phyloP scores from a whole-genome alignment of 2,113 vertebrate species.

The Xyliphius kryptos region DNA sequence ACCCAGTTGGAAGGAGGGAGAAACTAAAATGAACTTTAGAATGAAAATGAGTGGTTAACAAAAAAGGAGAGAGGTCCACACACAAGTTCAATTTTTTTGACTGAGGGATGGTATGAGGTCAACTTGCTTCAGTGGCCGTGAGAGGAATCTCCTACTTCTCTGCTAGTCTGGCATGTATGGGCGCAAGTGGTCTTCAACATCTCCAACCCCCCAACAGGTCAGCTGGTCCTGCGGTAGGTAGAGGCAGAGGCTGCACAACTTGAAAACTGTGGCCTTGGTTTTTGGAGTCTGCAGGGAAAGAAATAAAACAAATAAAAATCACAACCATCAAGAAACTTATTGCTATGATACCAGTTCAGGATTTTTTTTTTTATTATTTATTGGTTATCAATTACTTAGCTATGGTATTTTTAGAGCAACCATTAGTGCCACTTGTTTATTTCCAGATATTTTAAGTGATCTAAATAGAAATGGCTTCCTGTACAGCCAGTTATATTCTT shows the following conservation, averaged over 20 bases:
- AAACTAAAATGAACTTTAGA: slow-evolving; percentile 72
- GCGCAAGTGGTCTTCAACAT: slow-evolving; percentile 94
- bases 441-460: too few species aligned
- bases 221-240: slow-evolving; percentile 99
- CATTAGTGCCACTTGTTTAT: too few species aligned
- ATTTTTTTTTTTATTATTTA: too few species aligned
- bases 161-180: slow-evolving; percentile 98
- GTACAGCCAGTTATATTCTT: too few species aligned
- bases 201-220: slow-evolving; percentile 96
- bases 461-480: too few species aligned
- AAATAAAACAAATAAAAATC: too few species aligned
- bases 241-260: slow-evolving; percentile 99
- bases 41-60: slow-evolving; percentile 77
- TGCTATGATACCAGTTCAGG: too few species aligned
- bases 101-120: slow-evolving; percentile 73
- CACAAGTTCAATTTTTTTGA: slow-evolving; percentile 92
- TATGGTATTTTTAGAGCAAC: too few species aligned
- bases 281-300: slow-evolving; percentile 97
- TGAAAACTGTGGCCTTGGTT: slow-evolving; percentile 99
- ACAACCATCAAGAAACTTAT: too few species aligned
- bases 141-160: slow-evolving; percentile 72
- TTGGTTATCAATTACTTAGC: too few species aligned
- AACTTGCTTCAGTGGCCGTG: slow-evolving; percentile 77
- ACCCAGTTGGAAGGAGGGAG: slow-evolving; percentile 44
- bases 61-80: slow-evolving; percentile 90